Base-by-base conservation (phyloP, 1,140 invertebrate species). In the Drosophila oshimai region DNA sequence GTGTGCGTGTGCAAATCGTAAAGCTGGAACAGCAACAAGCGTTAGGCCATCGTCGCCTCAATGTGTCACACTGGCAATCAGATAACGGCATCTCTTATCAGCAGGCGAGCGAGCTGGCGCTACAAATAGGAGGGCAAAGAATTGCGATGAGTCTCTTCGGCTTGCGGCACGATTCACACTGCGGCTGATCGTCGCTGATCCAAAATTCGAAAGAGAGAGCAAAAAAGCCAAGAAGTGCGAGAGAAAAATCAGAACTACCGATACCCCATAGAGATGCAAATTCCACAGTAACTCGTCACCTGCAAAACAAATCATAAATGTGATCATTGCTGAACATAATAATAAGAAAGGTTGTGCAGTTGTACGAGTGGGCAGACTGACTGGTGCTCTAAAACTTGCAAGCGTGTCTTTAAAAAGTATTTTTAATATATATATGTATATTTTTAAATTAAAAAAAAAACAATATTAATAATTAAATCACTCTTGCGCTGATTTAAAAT, bases 1-100 rank as follows among this genome's bases (percentile, higher is more conserved):
- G 41, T 69, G 49, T 74, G 58, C 54, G 70, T 83, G 65, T 72
- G 78, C 39, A 37, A 53, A 83, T 75, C 74, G 39, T 73, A 68
- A 83, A 73, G 41, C 29, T 33, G 17, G 7, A 28, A 42, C 50
- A 39, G 37, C 20, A 47, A 49, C 51, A 45, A 34, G 36, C 47
- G 53, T 62, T 80, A 51, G 58, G 50, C 28, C 44, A 67, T 60
- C 45, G 72, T 58, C 72, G 57, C 58, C 73, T 51, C 28, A 78
- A 68, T 72, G 54, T 81, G 77, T 77, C 77, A 67, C 51, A 71
- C 64, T 71, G 57, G 34, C 55, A 60, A 74, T 67, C 53, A 68
- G 69, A 72, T 72, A 80, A 79, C 34, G 29, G 31, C 44, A 74
- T 74, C 61, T 29, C 36, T 78, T 75, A 74, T 79, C 68, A 68